These are phyloP conservation scores for Tiliacea citrago DNA, from an alignment of 2,888 invertebrate species.

Conservation along the genomic window DNA sequence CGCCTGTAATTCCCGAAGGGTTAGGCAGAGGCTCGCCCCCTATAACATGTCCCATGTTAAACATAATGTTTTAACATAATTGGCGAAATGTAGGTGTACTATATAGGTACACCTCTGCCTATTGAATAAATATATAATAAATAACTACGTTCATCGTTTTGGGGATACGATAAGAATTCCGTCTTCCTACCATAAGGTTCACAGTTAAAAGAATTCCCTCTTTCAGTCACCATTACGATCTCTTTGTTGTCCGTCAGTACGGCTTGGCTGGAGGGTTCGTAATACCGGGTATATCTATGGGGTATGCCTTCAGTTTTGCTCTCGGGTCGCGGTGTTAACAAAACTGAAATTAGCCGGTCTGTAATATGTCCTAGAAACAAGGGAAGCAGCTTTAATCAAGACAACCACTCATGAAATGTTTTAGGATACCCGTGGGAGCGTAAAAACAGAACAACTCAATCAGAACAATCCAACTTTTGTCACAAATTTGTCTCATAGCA, in stretches of 20 bases:
- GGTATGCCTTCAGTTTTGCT: conserved; percentile 12
- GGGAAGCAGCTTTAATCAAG: conserved; percentile 41
- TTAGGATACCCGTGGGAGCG: conserved; percentile 33
- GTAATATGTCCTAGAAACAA: conserved; percentile 31
- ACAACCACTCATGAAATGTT: conserved; percentile 39
- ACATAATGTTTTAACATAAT: too few species aligned
- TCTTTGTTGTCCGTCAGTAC: conserved; percentile 14
- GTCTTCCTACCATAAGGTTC: not conserved
- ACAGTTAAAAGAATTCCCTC: not conserved
- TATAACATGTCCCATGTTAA: too few species aligned
- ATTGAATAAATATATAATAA: not conserved
- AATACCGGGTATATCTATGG: too few species aligned
- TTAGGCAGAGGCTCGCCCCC: too few species aligned
- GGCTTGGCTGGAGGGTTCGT: conserved; percentile 3
- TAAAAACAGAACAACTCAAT: conserved; percentile 25
- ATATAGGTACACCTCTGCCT: too few species aligned
- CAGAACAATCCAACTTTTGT: conserved; percentile 26
- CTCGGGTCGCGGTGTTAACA: not conserved
- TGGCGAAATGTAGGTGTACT: too few species aligned
- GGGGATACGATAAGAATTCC: conserved; percentile 1
- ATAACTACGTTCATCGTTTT: conserved; percentile 11
- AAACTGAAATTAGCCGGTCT: conserved; percentile 34
- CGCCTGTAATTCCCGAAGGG: too few species aligned
- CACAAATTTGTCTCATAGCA: conserved; percentile 29
- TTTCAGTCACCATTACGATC: not conserved